Conservation (phyloP, 2,113 vertebrate species). For the Macroglossus sobrinus region DNA sequence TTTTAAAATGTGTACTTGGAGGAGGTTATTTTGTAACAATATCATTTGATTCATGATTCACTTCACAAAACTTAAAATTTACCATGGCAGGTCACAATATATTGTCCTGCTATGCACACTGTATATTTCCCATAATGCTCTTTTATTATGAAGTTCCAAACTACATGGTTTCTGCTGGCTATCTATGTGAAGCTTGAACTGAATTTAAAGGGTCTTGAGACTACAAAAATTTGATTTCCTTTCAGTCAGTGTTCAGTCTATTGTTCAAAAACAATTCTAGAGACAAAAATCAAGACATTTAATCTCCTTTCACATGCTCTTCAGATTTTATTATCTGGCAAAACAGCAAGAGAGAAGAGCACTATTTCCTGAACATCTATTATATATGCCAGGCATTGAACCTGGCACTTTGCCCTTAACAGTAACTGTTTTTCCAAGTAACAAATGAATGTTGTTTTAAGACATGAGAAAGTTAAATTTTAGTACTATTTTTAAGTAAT, state of each 20-base stretch:
- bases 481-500: constrained; percentile 1
- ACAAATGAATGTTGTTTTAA: constrained; percentile 28
- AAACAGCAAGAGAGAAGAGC: background rate
- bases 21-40: background rate
- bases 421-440: constrained; percentile 15
- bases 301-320: constrained; percentile 9
- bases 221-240: constrained; percentile 1
- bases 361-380: background rate
- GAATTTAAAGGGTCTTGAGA: background rate
- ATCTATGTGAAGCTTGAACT: background rate
- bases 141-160: background rate
- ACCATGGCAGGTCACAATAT: background rate
- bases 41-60: background rate
- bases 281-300: background rate
- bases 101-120: background rate
- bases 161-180: background rate
- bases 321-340: background rate
- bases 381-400: background rate
- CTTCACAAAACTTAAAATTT: constrained; percentile 45
- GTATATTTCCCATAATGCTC: background rate
- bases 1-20: background rate
- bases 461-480: background rate
- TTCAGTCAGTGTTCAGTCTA: background rate
- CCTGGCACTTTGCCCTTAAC: background rate
- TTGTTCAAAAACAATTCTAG: background rate